Evolutionary conservation across 2,113 vertebrate species (phyloP).

Genomic region (Tychaedon coryphoeus): DNA sequence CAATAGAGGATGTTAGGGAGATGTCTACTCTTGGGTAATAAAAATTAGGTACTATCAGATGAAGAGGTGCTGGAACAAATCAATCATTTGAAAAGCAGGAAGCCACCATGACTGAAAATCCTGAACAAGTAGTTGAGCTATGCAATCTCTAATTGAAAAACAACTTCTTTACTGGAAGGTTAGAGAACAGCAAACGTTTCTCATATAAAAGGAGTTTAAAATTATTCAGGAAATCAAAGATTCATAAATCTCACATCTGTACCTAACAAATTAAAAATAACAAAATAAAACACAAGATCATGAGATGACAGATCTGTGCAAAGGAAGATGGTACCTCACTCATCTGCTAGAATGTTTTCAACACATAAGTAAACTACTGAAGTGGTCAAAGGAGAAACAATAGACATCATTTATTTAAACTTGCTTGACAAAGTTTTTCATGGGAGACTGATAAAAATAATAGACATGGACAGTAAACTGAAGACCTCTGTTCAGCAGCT

Average conservation of each 20-base stretch:
- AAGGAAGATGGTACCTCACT: not conserved
- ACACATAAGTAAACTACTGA: not conserved
- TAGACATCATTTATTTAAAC: not conserved
- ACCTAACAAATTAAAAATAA: constrained; percentile 21
- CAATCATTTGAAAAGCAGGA: constrained; percentile 50
- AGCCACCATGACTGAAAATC: not conserved
- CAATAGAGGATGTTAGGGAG: constrained; percentile 3
- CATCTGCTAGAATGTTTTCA: not conserved
- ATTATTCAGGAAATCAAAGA: not conserved
- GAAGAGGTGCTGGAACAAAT: constrained; percentile 45
- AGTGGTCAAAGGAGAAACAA: not conserved
- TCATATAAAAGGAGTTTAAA: not conserved
- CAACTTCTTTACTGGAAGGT: not conserved
- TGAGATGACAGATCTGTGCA: not conserved
- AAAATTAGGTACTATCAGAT: constrained; percentile 49
- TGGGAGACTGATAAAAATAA: not conserved
- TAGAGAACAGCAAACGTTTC: not conserved
- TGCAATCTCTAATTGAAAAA: constrained; percentile 25
- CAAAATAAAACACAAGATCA: not conserved
- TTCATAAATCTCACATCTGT: not conserved
- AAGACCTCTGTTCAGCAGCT: not conserved
- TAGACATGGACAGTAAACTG: not conserved
- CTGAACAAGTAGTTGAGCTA: not conserved
- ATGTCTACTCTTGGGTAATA: constrained; percentile 32
- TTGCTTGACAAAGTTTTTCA: not conserved